Percentiles rank a stretch among this genome's conserved stretches.
Conservation (phyloP, 92 coral and sea anemone genomes). For the Parazoanthus darwini region DNA sequence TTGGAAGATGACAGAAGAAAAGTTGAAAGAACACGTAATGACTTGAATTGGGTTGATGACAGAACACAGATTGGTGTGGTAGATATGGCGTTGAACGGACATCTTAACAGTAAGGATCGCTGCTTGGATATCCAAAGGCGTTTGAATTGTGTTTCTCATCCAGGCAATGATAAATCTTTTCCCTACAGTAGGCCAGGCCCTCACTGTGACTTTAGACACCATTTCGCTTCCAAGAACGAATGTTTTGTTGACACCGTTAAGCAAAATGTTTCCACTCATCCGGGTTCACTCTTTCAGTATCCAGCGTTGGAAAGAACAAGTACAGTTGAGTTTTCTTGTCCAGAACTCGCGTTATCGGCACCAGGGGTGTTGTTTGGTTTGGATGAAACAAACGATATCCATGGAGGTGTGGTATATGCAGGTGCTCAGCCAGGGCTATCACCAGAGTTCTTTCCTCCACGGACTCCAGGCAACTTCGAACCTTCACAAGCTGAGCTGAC, state of each 20-base stretch:
- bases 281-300: constrained; percentile 30
- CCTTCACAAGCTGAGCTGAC: background rate
- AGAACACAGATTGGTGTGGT: background rate
- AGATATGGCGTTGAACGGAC: background rate
- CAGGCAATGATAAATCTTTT: background rate
- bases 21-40: background rate
- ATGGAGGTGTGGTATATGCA: background rate
- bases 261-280: constrained; percentile 4
- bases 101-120: background rate
- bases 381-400: background rate
- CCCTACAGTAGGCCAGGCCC: constrained; percentile 21
- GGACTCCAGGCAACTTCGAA: background rate
- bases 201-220: background rate
- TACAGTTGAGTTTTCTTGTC: background rate
- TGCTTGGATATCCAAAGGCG: background rate
- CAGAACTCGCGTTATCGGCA: background rate
- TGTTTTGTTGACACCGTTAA: background rate
- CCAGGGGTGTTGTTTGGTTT: constrained; percentile 17
- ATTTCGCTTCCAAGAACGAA: background rate
- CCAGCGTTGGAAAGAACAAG: constrained; percentile 6
- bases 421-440: constrained; percentile 22
- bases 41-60: background rate
- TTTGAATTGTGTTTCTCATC: background rate
- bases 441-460: constrained; percentile 30
- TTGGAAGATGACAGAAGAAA: background rate